phyloP scores from a whole-genome alignment of 1,140 invertebrate species.

The Drosophila auraria region DNA sequence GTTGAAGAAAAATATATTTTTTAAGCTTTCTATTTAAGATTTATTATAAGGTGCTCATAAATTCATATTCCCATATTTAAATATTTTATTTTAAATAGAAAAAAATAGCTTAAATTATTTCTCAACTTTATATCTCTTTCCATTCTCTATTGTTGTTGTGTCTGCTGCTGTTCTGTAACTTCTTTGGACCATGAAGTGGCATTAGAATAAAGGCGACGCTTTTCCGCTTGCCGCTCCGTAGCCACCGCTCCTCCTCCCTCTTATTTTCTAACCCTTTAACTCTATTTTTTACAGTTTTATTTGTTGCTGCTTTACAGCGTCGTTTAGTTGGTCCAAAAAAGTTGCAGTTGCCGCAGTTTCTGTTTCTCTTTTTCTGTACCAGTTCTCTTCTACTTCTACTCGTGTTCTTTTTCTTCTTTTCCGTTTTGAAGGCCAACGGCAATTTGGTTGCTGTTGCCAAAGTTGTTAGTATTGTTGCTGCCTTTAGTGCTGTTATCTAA shows the following conservation, averaged over 20 bases:
- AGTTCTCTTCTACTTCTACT: constrained; percentile 22
- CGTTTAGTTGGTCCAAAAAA: constrained; percentile 65
- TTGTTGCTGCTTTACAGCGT: constrained; percentile 56
- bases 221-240: constrained; percentile 57
- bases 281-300: constrained; percentile 15
- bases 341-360: constrained; percentile 61
- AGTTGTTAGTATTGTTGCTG: constrained; percentile 36
- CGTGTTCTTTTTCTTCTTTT: constrained; percentile 50
- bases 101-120: constrained; percentile 5
- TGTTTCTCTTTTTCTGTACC: constrained; percentile 8
- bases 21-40: neutral
- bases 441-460: constrained; percentile 34
- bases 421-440: constrained; percentile 36
- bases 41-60: neutral
- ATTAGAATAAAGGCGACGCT: constrained; percentile 77
- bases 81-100: neutral
- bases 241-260: constrained; percentile 12
- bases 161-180: constrained; percentile 23
- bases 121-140: neutral
- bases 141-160: constrained; percentile 6
- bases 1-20: too few relatives aligned
- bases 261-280: constrained; percentile 10
- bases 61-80: neutral
- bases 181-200: constrained; percentile 63
- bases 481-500: constrained; percentile 73